Evolutionary conservation across 1,140 invertebrate species (phyloP).

Genomic region (Conus ventricosus): DNA sequence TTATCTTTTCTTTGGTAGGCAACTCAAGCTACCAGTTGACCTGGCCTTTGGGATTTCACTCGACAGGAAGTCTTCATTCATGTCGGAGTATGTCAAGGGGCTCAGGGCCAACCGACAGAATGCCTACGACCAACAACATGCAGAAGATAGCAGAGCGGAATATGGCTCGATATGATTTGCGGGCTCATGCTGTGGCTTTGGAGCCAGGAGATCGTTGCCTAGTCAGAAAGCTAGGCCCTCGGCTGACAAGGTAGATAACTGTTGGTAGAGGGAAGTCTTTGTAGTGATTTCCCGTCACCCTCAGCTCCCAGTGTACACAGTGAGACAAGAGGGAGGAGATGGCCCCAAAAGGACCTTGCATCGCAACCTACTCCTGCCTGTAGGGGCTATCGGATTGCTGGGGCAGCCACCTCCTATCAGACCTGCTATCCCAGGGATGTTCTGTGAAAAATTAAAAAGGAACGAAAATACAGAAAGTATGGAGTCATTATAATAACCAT

Average conservation of each 20-base stretch:
- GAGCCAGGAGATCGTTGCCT: not conserved
- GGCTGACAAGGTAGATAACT: no score
- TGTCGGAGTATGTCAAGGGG: not conserved
- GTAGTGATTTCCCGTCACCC: not conserved
- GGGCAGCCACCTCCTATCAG: not conserved
- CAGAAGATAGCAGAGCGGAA: not conserved
- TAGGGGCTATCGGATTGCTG: not conserved
- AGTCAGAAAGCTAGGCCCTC: no score
- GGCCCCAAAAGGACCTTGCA: constrained; percentile 1
- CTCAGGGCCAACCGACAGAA: not conserved
- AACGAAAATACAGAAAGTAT: no score
- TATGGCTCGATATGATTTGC: not conserved
- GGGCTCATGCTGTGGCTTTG: not conserved
- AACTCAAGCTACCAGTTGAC: constrained; percentile 48
- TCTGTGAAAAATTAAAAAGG: no score
- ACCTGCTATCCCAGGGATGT: no score
- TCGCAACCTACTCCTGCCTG: not conserved
- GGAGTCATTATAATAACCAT: no score
- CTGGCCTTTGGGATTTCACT: constrained; percentile 23
- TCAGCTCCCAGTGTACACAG: not conserved
- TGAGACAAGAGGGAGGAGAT: not conserved
- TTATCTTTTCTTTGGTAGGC: constrained; percentile 46
- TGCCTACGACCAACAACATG: not conserved
- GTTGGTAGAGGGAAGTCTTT: not conserved
- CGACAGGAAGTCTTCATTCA: not conserved